These are phyloP conservation scores for Halcyon badia DNA, from an alignment of 2,797 vertebrate genomes.

Conservation along the genomic window DNA sequence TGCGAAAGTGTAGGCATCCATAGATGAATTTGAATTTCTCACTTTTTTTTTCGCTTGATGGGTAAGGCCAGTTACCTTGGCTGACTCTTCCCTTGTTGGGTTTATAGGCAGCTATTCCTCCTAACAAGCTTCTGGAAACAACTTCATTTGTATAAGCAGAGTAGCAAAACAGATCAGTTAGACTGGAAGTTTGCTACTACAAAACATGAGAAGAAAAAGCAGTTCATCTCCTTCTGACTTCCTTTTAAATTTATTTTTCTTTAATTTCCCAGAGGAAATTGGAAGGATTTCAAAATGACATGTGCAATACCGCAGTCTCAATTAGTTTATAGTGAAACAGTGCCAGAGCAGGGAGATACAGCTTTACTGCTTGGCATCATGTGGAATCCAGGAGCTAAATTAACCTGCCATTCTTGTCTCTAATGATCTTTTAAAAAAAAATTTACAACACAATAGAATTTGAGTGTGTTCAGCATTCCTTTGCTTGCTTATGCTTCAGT, in stretches of 20 bases:
- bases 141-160: constrained; percentile 5
- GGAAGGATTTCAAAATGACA: not conserved
- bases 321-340: constrained; percentile 9
- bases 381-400: not conserved
- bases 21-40: not conserved
- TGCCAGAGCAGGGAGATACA: not conserved
- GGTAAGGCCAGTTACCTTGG: not conserved
- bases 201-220: not conserved
- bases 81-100: not conserved
- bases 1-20: not conserved
- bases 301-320: not conserved
- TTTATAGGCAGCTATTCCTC: not conserved
- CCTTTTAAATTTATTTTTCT: not conserved
- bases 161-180: constrained; percentile 25
- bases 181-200: not conserved
- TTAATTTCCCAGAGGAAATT: not conserved
- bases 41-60: not conserved
- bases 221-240: not conserved
- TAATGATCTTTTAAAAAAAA: not conserved
- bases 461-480: not conserved
- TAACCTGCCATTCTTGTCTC: not conserved
- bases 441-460: not conserved
- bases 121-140: not conserved
- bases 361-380: not conserved
- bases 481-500: not conserved